phyloP scores from a whole-genome alignment of 2,888 invertebrate species.

The Anticlea derivata region DNA sequence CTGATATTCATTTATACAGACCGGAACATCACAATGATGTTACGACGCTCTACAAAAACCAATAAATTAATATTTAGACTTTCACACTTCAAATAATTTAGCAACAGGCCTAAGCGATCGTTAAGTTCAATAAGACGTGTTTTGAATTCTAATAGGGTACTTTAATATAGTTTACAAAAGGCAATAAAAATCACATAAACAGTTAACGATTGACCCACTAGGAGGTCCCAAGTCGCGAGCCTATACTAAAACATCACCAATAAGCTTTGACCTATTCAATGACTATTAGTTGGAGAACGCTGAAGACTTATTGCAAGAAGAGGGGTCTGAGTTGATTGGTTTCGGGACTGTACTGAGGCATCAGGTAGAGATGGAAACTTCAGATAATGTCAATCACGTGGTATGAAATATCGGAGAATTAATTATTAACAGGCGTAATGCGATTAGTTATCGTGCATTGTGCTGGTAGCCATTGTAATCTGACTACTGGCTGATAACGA shows the following conservation, averaged over 20 bases:
- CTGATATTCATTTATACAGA: too few species aligned
- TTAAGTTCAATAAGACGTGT: conserved; percentile 50
- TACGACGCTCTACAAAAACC: conserved; percentile 5
- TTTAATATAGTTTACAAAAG: conserved; percentile 66
- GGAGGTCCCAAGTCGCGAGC: conserved; percentile 61
- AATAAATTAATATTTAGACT: conserved; percentile 31
- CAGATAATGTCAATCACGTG: conserved; percentile 69
- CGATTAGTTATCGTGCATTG: conserved; percentile 69
- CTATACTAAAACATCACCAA: conserved; percentile 52
- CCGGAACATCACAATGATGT: not conserved
- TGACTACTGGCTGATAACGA: conserved; percentile 48
- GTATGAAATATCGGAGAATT: conserved; percentile 73
- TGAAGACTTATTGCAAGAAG: conserved; percentile 9
- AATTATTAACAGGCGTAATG: conserved; percentile 72
- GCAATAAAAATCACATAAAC: conserved; percentile 73
- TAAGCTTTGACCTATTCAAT: conserved; percentile 39
- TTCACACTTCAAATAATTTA: conserved; percentile 36
- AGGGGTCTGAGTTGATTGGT: conserved; percentile 49
- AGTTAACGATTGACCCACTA: conserved; percentile 70
- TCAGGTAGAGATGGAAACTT: conserved; percentile 61
- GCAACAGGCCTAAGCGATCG: conserved; percentile 38
- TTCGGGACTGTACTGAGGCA: conserved; percentile 51
- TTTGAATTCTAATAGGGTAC: conserved; percentile 55
- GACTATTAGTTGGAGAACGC: not conserved
- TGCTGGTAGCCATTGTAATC: conserved; percentile 64